Evolutionary conservation across 2,888 invertebrate species (phyloP), one percentile per base, ranked within the genome.

Genomic region (Amblyjoppa proteus): DNA sequence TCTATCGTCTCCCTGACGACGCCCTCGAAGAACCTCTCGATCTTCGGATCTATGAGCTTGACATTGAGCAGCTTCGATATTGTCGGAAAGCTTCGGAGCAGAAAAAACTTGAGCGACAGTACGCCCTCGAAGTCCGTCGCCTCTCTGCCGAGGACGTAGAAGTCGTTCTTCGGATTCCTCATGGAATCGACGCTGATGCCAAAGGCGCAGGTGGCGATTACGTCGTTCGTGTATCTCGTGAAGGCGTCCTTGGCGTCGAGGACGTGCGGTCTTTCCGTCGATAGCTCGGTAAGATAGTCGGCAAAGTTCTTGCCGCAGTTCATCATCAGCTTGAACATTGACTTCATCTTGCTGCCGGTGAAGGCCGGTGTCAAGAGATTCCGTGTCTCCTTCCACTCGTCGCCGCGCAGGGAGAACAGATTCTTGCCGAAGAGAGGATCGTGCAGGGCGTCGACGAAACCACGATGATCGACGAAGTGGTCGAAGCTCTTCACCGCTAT

Each of bases 221-320:
- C 87, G 68, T 91, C 91, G 68, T 88, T 89, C 6, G 90, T 88
- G 74, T 87, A 90, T 34, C 90, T 85, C 0, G 89, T 85, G 73
- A 89, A 90, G 0, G 86, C 80, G 25, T 93, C 91, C 81, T 92
- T 93, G 77, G 90, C 31, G 70, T 87, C 64, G 85, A 91, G n/a
- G 79, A 86, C 53, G 6, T 77, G 53, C 1, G 88, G 53, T 28
- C 76, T 49, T 0, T 74, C 34, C 2, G 13, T 16, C 9, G 79
- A 56, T 61, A 87, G 87, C 1, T 90, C 81, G 16, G 58, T 25
- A 7, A 88, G 66, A 64, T 78, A 81, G 38, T 79, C 45, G 0
- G 77, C 64, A 41, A 86, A 88, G 31, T 79, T 82, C 9, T 79
- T 49, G 0, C 45, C 87, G 58, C 88, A 88, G 2, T 83, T 51